Evolutionary conservation across 2,797 vertebrate genomes (phyloP), one percentile per base, ranked within the genome.

Genomic region (Novumbra hubbsi): DNA sequence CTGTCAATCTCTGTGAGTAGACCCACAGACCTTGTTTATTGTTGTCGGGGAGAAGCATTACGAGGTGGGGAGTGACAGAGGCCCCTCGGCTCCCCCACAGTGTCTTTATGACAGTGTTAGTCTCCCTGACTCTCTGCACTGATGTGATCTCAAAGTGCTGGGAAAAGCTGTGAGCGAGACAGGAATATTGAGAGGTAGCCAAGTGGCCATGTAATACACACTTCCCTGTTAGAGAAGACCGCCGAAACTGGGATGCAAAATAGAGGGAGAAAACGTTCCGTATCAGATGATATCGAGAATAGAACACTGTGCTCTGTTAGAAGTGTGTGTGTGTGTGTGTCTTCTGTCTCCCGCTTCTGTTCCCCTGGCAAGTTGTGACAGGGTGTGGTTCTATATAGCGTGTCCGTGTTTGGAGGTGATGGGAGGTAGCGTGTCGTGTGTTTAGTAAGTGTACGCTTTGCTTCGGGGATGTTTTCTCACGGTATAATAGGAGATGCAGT

Each of bases 281-380:
- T 57, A 9, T 57, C 52, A n/a, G 52, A 57, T 21, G 19, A 57
- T 21, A 9, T 57, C 8, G 52, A 57, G n/a, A n/a, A 21, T 21
- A 21, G 7, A 57, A 19, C 57, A 6, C 1, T 57, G 52, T 62
- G n/a, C 41, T 57, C 71, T 66, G 21, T 66, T 38, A 64, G 28
- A 34, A 2, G 52, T 34, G 19, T 38, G 69, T 71, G 52, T 71
- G 34, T 38, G 50, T 32, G 17, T 34, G 68, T 70, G 52, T 71
- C 30, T 38, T 50, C 38, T 14, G 27, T 66, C 2, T 11, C 62
- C 21, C 1, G 14, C 9, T 50, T 15, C 17, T 34, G 11, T 52
- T 6, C 14, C 15, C 64, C 60, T 64, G 27, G 27, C 28, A 4
- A 14, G 30, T 17, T 64, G 62, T 68, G 71, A 32, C 64, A n/a